phyloP scores from a whole-genome alignment of 2,888 invertebrate genomes.

The Endotricha flammealis region DNA sequence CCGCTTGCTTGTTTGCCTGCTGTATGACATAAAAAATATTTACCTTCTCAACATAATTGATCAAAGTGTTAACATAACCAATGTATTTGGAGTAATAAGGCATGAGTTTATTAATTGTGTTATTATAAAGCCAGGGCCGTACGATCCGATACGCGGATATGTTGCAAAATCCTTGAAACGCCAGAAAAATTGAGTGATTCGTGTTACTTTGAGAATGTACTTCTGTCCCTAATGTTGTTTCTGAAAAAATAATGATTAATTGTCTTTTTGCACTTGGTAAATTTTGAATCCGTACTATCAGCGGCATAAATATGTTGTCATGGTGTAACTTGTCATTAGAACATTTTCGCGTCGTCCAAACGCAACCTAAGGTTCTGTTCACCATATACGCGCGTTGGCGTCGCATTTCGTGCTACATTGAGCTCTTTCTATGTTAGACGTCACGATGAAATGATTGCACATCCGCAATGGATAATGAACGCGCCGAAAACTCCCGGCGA shows the following conservation, averaged over 20 bases:
- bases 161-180: constrained; percentile 15
- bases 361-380: no score
- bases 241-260: constrained; percentile 20
- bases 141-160: constrained; percentile 15
- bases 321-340: neutral
- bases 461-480: no score
- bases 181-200: constrained; percentile 18
- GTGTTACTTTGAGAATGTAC: constrained; percentile 15
- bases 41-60: constrained; percentile 19
- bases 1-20: neutral
- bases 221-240: constrained; percentile 23
- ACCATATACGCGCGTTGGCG: no score
- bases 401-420: no score
- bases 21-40: no score
- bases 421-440: no score
- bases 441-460: no score
- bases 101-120: constrained; percentile 18
- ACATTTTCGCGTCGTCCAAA: no score
- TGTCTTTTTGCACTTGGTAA: neutral
- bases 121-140: constrained; percentile 22
- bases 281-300: no score
- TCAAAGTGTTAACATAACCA: constrained; percentile 17
- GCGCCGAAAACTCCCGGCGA: no score
- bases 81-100: constrained; percentile 20
- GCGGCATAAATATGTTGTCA: neutral